A percentile compares a stretch with the other conserved stretches of the same genome.
phyloP scores from a whole-genome alignment of 2,888 invertebrate genomes.

The Carcina quercana region DNA sequence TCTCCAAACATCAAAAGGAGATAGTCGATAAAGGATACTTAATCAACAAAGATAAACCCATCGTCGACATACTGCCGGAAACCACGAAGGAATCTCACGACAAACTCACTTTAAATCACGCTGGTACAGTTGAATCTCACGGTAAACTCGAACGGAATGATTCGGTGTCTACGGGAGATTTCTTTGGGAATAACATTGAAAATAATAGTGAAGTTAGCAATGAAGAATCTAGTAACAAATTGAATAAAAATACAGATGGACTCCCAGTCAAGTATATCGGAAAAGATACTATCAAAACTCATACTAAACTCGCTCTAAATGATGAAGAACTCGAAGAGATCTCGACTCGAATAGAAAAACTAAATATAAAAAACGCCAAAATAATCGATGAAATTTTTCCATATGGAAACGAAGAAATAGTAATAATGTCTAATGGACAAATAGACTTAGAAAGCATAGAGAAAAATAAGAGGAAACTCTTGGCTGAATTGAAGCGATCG shows the following conservation, averaged over 20 bases:
- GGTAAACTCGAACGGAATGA: slow-evolving; percentile 12
- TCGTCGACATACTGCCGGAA: slow-evolving; percentile 43
- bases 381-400: slow-evolving; percentile 42
- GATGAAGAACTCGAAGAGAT: slow-evolving; percentile 6
- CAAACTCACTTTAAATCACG: slow-evolving; percentile 1
- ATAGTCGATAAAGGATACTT: slow-evolving; percentile 40
- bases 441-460: slow-evolving; percentile 53
- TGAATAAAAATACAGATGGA: too few species aligned
- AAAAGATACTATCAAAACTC: too few species aligned
- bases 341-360: slow-evolving; percentile 2
- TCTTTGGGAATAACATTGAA: too few species aligned
- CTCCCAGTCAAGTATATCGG: too few species aligned
- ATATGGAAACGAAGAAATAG: slow-evolving; percentile 27
- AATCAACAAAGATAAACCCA: slow-evolving; percentile 29
- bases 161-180: too few species aligned
- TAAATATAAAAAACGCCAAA: slow-evolving; percentile 2
- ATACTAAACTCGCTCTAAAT: slow-evolving; percentile 1
- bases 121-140: slow-evolving; percentile 5
- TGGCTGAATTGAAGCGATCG: slow-evolving; percentile 34
- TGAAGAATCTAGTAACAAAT: too few species aligned
- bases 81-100: slow-evolving; percentile 16
- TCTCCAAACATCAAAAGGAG: slow-evolving; percentile 39
- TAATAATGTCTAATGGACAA: slow-evolving; percentile 30
- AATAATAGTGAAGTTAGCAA: too few species aligned
- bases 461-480: slow-evolving; percentile 44